Base-by-base conservation (phyloP, 2,888 invertebrate genomes). In the Arge pagana region DNA sequence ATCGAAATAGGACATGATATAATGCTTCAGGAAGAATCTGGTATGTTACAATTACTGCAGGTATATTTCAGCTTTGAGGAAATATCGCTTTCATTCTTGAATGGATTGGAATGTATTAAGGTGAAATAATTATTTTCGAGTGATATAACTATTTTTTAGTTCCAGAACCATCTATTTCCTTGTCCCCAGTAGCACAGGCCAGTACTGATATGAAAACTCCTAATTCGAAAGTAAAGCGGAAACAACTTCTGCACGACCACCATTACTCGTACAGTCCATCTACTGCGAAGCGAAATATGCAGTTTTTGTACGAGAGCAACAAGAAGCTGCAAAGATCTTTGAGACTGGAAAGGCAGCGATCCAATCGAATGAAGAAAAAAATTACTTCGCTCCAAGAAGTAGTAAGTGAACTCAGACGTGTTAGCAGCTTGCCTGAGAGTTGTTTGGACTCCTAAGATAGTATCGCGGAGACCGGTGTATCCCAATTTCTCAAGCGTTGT, bases 351-450 rank as follows among this genome's bases (percentile, higher is more conserved):
- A 40, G 26, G 26, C 24, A 40, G 11, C 26, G 15, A 8, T 7
- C 10, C 11, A 24, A 24, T 24, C 40, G 26, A 11, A 24, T 40
- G 26, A 24, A 10, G 8, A 30, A 30, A 42, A 16, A 30, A 30
- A 30, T 42, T n/a, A 30, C 18, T n/a, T 30, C 42, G 16, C 30
- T 42, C 10, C 28, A 42, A 30, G 30, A 42, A n/a, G 30, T 42
- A 8, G 30, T 42, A 10, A 30, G 30, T 30, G 42, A 42, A n/a
- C 30, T 42, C 5, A 28, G 42, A 42, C n/a, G 19, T 18, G 15
- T 11, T 18, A 11, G 30, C 18, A n/a, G 10, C 8, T 16, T 42
- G 19, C 19, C 42, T 30, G 42, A 42, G 8, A 30, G 18, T 42
- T 15, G n/a, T 3, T 30, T 30, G 42, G 19, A 19, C 19, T 42